Evolutionary conservation across 2,888 invertebrate genomes (phyloP).

Genomic region (Helleia helle): DNA sequence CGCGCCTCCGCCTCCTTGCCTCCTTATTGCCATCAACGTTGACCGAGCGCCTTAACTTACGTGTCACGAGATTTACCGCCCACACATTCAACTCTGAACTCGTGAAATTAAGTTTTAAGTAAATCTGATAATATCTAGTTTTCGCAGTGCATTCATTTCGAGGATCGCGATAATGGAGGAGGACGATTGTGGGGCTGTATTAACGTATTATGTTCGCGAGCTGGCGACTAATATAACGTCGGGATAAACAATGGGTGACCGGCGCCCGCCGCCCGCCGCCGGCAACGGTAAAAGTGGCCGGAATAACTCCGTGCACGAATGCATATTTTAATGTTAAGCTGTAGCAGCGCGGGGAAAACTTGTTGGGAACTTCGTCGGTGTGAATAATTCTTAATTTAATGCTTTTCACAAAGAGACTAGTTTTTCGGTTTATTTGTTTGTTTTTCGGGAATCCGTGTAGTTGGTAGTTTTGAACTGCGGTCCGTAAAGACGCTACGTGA

Average conservation of each 20-base stretch:
- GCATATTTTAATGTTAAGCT: conserved; percentile 66
- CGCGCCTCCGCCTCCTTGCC: conserved; percentile 21
- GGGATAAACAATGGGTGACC: conserved; percentile 55
- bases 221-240: conserved; percentile 39
- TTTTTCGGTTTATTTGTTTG: conserved; percentile 10
- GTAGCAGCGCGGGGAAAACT: conserved; percentile 52
- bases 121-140: too few species aligned
- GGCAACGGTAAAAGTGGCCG: conserved; percentile 51
- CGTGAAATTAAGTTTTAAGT: too few species aligned
- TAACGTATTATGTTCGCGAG: conserved; percentile 27
- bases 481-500: conserved; percentile 18
- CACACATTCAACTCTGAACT: too few species aligned
- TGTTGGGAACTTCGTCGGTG: conserved; percentile 51
- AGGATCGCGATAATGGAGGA: conserved; percentile 1
- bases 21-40: conserved; percentile 26
- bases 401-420: conserved; percentile 32
- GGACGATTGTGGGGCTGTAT: conserved; percentile 20
- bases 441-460: not conserved
- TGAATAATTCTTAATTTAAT: conserved; percentile 57
- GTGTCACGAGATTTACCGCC: too few species aligned
- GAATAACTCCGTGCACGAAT: conserved; percentile 58
- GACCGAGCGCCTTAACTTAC: conserved; percentile 7
- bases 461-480: not conserved
- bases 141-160: not conserved
- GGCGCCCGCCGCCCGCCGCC: conserved; percentile 35